Percentiles rank a stretch among this genome's conserved stretches.
Evolutionary conservation across 1,140 invertebrate species (phyloP).

Genomic region (Drosophila bocqueti): DNA sequence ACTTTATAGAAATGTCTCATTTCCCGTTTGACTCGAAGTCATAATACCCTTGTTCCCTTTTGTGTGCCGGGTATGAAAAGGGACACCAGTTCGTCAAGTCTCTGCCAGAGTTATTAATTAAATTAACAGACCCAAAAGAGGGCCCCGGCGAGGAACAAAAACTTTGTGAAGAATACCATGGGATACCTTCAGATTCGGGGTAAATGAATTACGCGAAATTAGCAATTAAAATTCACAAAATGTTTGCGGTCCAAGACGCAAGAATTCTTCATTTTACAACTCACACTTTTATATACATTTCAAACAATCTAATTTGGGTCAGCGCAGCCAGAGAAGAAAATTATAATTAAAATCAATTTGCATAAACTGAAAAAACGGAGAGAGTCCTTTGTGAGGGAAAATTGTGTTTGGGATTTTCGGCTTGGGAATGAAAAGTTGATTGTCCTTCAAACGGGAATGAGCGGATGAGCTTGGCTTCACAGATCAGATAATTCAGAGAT

Average conservation of each 20-base stretch:
- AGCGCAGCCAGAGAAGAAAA: conserved; percentile 50
- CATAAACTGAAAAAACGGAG: conserved; percentile 61
- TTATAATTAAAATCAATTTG: conserved; percentile 80
- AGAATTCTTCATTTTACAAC: conserved; percentile 2
- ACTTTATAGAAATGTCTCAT: neutral
- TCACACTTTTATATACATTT: conserved; percentile 12
- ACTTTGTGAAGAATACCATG: conserved; percentile 18
- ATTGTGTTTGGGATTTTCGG: conserved; percentile 21
- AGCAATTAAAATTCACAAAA: conserved; percentile 67
- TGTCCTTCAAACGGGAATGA: conserved; percentile 20
- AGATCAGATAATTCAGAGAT: neutral
- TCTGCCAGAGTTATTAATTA: conserved; percentile 47
- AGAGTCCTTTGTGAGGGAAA: conserved; percentile 8
- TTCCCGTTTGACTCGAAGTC: neutral
- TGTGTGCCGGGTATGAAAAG: conserved; percentile 1
- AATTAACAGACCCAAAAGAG: conserved; percentile 54
- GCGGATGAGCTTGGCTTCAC: conserved; percentile 6
- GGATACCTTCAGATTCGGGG: conserved; percentile 40
- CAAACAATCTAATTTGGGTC: conserved; percentile 67
- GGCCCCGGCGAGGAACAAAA: conserved; percentile 11
- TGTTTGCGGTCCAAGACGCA: conserved; percentile 23
- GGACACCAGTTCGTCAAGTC: conserved; percentile 34
- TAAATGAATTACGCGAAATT: conserved; percentile 70
- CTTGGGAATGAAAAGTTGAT: conserved; percentile 19
- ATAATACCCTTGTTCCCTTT: neutral